phyloP scores from a whole-genome alignment of 2,113 vertebrate species.

The Galemys pyrenaicus region DNA sequence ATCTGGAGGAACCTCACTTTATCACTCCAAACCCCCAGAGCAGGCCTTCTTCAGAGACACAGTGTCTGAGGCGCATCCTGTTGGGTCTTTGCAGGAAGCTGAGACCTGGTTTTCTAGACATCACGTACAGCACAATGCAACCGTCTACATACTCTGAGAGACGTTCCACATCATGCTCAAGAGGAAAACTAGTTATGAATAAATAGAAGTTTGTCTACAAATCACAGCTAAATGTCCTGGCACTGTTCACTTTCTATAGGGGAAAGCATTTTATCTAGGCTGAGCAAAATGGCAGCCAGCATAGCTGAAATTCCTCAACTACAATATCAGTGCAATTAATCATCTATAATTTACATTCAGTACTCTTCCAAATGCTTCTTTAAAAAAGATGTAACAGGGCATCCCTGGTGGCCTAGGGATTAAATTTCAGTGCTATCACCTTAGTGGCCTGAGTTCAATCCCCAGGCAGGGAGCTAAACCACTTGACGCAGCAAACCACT shows the following conservation, averaged over 20 bases:
- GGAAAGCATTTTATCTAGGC: slow-evolving; percentile 12
- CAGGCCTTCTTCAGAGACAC: not conserved
- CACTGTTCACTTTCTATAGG: not conserved
- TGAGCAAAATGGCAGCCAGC: not conserved
- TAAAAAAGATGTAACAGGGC: not conserved
- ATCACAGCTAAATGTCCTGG: not conserved
- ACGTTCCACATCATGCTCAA: not conserved
- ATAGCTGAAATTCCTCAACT: not conserved
- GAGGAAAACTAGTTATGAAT: not conserved
- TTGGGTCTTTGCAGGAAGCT: not conserved
- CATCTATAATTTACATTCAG: not conserved
- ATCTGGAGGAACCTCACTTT: not conserved
- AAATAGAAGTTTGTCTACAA: slow-evolving; percentile 19
- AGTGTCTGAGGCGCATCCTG: not conserved
- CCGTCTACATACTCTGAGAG: not conserved
- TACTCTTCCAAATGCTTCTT: not conserved
- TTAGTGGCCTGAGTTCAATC: no score
- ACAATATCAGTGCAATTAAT: not conserved
- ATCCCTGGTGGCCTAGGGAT: no score
- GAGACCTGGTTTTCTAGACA: not conserved
- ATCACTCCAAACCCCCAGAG: not conserved
- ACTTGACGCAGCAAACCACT: no score
- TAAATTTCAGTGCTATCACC: no score
- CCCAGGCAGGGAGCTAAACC: no score
- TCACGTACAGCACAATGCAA: not conserved